These are phyloP conservation scores for Drosophila auraria DNA, from an alignment of 1,140 invertebrate genomes.

Conservation along the genomic window DNA sequence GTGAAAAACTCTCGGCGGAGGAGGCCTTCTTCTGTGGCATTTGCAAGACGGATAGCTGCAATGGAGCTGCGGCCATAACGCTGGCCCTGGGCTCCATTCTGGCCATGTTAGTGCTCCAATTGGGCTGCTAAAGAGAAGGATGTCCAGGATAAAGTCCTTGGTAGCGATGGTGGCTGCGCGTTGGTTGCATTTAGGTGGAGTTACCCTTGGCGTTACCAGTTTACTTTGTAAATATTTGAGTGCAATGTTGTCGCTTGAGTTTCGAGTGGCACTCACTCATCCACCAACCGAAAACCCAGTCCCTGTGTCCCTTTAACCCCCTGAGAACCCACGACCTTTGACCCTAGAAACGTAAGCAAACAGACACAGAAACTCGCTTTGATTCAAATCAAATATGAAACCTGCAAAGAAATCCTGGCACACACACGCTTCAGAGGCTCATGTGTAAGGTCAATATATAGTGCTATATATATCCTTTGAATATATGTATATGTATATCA, in stretches of 20 bases:
- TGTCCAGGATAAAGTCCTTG: constrained; percentile 5
- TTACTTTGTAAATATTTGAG: constrained; percentile 82
- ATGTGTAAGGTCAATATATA: constrained; percentile 1
- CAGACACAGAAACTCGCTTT: constrained; percentile 41
- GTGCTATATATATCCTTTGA: constrained; percentile 5
- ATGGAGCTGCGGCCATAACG: constrained; percentile 66
- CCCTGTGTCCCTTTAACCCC: constrained; percentile 1
- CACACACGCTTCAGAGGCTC: background rate
- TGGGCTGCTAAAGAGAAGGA: constrained; percentile 45
- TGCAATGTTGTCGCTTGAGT: constrained; percentile 36
- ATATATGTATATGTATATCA: constrained; percentile 23
- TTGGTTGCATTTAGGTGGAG: constrained; percentile 79
- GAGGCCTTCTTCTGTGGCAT: constrained; percentile 77
- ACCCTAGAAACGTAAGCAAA: constrained; percentile 62
- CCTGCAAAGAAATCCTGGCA: constrained; percentile 9
- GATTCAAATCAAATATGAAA: constrained; percentile 51
- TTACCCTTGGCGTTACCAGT: constrained; percentile 63
- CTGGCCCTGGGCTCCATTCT: constrained; percentile 29
- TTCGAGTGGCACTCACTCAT: constrained; percentile 13
- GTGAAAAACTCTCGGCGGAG: constrained; percentile 30
- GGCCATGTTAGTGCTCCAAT: constrained; percentile 24
- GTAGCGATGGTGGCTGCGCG: constrained; percentile 28
- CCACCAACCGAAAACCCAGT: constrained; percentile 8
- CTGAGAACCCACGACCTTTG: background rate
- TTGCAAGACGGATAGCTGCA: constrained; percentile 70